Percentiles rank a stretch among this genome's conserved stretches.
Evolutionary conservation across 1,140 invertebrate species (phyloP).

Genomic region (Magallana gigas): DNA sequence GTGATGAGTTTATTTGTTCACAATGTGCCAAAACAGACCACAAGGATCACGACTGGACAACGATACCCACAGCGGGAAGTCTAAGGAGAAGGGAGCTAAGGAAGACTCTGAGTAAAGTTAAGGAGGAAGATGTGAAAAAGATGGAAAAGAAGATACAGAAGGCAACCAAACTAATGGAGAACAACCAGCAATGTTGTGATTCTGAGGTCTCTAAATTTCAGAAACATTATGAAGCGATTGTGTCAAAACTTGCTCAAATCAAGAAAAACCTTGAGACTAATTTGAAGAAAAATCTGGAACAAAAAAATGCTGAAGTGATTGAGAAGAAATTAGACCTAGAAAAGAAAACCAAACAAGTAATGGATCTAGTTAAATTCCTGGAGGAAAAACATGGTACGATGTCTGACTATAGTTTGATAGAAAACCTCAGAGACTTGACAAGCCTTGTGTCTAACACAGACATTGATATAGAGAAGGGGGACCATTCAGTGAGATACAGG

Average conservation of each 20-base stretch:
- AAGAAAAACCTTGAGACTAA: neutral
- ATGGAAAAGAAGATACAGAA: neutral
- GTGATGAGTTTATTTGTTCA: neutral
- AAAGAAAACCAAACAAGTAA: neutral
- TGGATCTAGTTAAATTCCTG: neutral
- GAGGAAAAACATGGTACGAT: neutral
- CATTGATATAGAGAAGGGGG: neutral
- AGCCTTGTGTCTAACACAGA: neutral
- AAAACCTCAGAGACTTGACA: neutral
- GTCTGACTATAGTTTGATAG: neutral
- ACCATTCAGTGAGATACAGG: neutral
- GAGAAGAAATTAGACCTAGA: neutral
- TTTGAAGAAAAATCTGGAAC: neutral
- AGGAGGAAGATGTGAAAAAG: neutral
- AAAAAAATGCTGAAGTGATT: neutral
- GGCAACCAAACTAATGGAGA: neutral
- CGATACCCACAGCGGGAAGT: neutral
- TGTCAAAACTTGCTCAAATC: neutral
- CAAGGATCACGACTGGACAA: neutral
- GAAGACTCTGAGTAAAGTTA: neutral
- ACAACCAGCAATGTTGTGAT: neutral
- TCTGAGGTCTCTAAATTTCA: neutral
- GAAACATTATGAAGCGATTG: neutral
- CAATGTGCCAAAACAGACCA: neutral
- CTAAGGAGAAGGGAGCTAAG: neutral